Percentiles rank a stretch among this genome's conserved stretches.
Conservation (phyloP, 2,113 vertebrate species). For the Eurystomus gularis region DNA sequence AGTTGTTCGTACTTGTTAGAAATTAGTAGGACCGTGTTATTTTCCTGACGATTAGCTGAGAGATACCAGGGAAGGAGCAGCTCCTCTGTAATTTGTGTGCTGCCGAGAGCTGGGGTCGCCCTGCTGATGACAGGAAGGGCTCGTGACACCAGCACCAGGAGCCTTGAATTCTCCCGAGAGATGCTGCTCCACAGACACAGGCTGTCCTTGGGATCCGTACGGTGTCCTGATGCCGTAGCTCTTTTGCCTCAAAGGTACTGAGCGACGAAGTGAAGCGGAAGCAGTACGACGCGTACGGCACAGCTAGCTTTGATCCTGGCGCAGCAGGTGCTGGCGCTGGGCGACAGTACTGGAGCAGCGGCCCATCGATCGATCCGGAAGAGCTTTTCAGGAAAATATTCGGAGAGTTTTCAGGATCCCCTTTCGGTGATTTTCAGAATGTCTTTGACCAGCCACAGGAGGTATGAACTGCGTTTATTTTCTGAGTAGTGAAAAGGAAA, state of each 20-base stretch:
- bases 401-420: slow-evolving; percentile 88
- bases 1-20: not conserved
- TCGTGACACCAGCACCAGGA: fast-evolving
- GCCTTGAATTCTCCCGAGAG: not conserved
- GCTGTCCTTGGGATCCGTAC: fast-evolving
- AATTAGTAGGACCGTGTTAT: fast-evolving
- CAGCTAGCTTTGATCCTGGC: slow-evolving; percentile 81
- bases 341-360: slow-evolving; percentile 87
- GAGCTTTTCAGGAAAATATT: slow-evolving; percentile 98
- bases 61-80: not conserved
- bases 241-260: slow-evolving; percentile 76
- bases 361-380: slow-evolving; percentile 86
- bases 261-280: slow-evolving; percentile 93
- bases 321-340: slow-evolving; percentile 63
- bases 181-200: fast-evolving
- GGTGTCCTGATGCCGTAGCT: fast-evolving
- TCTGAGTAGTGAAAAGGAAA: not conserved
- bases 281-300: slow-evolving; percentile 90
- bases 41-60: not conserved
- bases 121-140: not conserved
- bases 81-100: fast-evolving
- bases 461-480: slow-evolving; percentile 62
- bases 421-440: slow-evolving; percentile 87
- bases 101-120: not conserved
- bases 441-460: slow-evolving; percentile 93